A percentile compares a stretch with the other conserved stretches of the same genome.
Conservation (phyloP, 2,888 invertebrate genomes). For the Luperina testacea region DNA sequence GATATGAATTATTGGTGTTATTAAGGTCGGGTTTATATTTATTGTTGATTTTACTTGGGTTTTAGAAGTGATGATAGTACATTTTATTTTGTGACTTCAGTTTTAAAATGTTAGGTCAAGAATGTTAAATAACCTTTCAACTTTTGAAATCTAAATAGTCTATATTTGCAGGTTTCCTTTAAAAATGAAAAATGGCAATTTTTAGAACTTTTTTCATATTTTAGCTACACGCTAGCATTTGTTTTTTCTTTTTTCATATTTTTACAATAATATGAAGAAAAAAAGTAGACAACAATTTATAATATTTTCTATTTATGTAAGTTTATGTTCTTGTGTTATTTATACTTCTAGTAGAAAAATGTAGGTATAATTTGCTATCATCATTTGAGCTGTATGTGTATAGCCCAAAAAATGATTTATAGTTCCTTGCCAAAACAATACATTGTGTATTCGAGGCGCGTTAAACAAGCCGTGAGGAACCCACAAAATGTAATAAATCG, state of each 20-base stretch:
- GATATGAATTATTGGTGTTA: constrained; percentile 11
- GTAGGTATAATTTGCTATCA: too few relatives aligned
- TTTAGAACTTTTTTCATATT: not conserved
- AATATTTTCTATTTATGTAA: not conserved
- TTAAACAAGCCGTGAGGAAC: constrained; percentile 2
- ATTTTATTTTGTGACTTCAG: not conserved
- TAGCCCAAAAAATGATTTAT: constrained; percentile 22
- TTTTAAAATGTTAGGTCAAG: too few relatives aligned
- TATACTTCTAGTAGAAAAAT: not conserved
- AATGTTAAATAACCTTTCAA: not conserved
- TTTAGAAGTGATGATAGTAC: not conserved
- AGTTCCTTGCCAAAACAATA: constrained; percentile 9
- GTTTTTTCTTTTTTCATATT: too few relatives aligned
- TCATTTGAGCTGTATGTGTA: not conserved
- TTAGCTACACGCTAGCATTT: too few relatives aligned
- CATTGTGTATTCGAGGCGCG: constrained; percentile 13
- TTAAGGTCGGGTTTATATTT: not conserved
- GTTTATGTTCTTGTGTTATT: not conserved
- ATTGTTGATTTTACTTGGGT: not conserved
- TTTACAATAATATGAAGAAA: not conserved
- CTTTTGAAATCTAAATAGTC: not conserved
- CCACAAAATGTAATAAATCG: constrained; percentile 18
- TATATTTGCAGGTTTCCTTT: too few relatives aligned
- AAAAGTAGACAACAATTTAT: too few relatives aligned
- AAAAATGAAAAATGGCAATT: too few relatives aligned